Base-by-base conservation (phyloP, 1,140 invertebrate genomes). In the Drosophila sulfurigaster region DNA sequence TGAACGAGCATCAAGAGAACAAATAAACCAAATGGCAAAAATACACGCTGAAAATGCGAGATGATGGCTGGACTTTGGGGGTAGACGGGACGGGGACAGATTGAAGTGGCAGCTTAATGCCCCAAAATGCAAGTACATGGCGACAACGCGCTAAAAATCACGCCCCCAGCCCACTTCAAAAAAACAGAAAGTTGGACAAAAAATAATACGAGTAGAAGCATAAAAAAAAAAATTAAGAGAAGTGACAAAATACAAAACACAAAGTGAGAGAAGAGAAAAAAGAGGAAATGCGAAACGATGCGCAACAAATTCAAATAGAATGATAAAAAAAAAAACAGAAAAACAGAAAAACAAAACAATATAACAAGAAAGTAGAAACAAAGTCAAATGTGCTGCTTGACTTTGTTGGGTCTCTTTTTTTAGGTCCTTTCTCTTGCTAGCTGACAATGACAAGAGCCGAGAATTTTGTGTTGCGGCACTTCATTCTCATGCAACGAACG, bases 231-330 rank as follows among this genome's bases (percentile, higher is more conserved):
- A 15, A 25, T 25, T 8, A 38, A 11, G 13, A 41, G 13, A 41
- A n/a, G 16, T 4, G 48, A 59, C n/a, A 11, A 16, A 43, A 35
- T 25, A 25, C 3, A 3, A 25, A 25, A 25, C 20, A 25, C 20
- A 25, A 28, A 64, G 62, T 11, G 8, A 30, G n/a, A 38, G 32
- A 35, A 10, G 1, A 10, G 1, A 52, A 25, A 41, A 35, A 15
- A 64, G 58, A 62, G 58, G 58, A 75, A 75, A 75, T 62, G n/a
- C 65, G 72, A 69, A 75, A 75, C 72, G 72, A 69, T 69, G 72
- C 81, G 81, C 83, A 87, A 87, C 82, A 87, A 87, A 87, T 87
- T 87, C 76, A 87, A 87, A 87, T 87, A 80, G 69, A 72, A 74
- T 74, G 79, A 87, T 86, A 86, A 77, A 78, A 76, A 75, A 54